Evolutionary conservation across 2,888 invertebrate genomes (phyloP), one percentile per base, ranked within the genome.

Genomic region (Drosophila yooni): DNA sequence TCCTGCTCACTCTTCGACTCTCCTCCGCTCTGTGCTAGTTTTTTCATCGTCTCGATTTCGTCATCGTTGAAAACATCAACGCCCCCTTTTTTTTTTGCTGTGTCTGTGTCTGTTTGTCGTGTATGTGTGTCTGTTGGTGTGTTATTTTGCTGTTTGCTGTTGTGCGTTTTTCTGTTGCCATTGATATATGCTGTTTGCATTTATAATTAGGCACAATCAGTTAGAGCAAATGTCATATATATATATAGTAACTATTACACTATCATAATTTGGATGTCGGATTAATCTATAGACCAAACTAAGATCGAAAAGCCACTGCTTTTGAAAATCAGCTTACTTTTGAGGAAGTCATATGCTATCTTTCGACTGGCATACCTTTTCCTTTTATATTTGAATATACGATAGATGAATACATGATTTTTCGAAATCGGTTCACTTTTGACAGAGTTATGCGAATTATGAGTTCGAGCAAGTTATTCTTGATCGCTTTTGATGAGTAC

Each of bases 41-140:
- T 68, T 59, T 65, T 71, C 61, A 60, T 56, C 69, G 62, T 68
- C 84, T 82, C 82, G 79, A 83, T 88, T 81, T 82, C 89, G 89
- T 89, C 89, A 88, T 88, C 86, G 79, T 76, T 76, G 66, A 57
- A 68, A 58, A 74, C 62, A 70, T 76, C 66, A 72, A 80, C 76
- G 76, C 80, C 83, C 67, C 72, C 72, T 43, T 66, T 69, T 69
- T 48, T 50, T 48, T 27, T 43, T 46, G n/a, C n/a, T n/a, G n/a
- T n/a, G n/a, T 34, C 10, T 25, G 10, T 38, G 48, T 59, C 29
- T 56, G 33, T 66, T 15, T 57, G 31, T 10, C 13, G 43, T 43
- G 40, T 6, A 11, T 57, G 29, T 40, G 40, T 57, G 27, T 31
- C 15, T 40, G 43, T 51, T 18, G 31, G 34, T 58, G 27, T 50